Base-by-base conservation (phyloP, 2,113 vertebrate species). In the Prunella fulvescens region DNA sequence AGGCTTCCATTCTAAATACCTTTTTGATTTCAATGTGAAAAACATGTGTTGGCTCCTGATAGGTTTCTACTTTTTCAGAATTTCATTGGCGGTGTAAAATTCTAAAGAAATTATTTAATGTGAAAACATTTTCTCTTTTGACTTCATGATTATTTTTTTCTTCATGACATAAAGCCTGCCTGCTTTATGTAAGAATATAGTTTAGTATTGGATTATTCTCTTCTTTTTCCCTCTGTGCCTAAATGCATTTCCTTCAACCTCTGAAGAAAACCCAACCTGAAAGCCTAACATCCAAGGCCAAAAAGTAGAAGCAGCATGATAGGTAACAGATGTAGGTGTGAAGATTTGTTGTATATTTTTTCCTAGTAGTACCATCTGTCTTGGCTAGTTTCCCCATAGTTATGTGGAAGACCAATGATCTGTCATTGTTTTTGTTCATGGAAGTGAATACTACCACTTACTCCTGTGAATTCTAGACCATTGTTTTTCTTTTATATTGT, bases 71-170 rank as follows among this genome's bases (percentile, higher is more conserved):
- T n/a, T 87, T 74, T 33, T 40, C 22, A 82, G 15, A 9, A 64
- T 60, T 74, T 89, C 4, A 45, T 48, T 37, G 31, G 28, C 87
- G 3, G 3, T n/a, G 0, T 71, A 40, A 72, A 60, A 47, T 33
- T 31, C 42, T 78, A 33, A 84, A 65, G 13, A 31, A 82, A 64
- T 35, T n/a, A 12, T 80, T 86, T 71, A 6, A 88, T 37, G 12
- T 37, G 14, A 81, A 65, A 91, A 11, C 1, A 5, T 2, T 8
- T n/a, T 19, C 35, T 60, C 16, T 51, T 50, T n/a, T 17, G 19
- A 29, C 3, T 11, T 60, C 1, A 14, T 6, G 4, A 0, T 29
- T 37, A n/a, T 8, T 12, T 17, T 51, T 39, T 15, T n/a, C 24
- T 53, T 37, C 15, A 10, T n/a, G 39, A 12, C 11, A 45, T 9